Base-by-base conservation (phyloP, 2,113 vertebrate species). In the Larimichthys crocea region DNA sequence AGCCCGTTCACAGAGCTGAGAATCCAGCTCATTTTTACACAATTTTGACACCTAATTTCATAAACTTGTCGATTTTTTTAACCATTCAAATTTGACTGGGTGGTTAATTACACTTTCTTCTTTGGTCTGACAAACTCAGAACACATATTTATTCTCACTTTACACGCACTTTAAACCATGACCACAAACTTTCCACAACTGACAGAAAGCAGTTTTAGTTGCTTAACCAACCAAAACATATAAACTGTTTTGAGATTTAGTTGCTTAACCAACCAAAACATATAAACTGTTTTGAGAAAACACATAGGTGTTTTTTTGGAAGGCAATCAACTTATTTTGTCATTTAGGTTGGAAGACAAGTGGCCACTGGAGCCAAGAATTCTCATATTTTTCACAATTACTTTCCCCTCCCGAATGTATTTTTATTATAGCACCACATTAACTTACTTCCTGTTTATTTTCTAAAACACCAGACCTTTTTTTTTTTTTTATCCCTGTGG, bases 381-480 rank as follows among this genome's bases (percentile, higher is more conserved):
- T 49, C 1, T 42, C 24, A 3, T 0, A n/a, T 10, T n/a, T 52
- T 56, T 29, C 5, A 48, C 42, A 15, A 2, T 60, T 73, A 40
- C 26, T 52, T 6, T 29, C 24, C 31, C 1, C 10, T 71, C 35
- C 35, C 17, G 7, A 40, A 42, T 69, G 22, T 44, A 26, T 68
- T 35, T 48, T 67, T 22, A 57, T 49, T n/a, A 15, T 50, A 65
- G 29, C 8, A 56, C 4, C 17, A 14, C 71, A 73, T 85, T 74
- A 61, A 42, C 44, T 40, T 40, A 7, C 19, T 71, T 66, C 20
- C 56, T 80, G 60, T 79, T 79, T 86, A 66, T 80, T 79, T 75
- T 84, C 62, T 42, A 86, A 84, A 60, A 49, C 63, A 61, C 50
- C 5, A 74, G 68, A 82, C 48, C 50, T 42, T 74, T 53, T 84